Conservation (phyloP, 1,140 invertebrate species). For the Microplitis demolitor region DNA sequence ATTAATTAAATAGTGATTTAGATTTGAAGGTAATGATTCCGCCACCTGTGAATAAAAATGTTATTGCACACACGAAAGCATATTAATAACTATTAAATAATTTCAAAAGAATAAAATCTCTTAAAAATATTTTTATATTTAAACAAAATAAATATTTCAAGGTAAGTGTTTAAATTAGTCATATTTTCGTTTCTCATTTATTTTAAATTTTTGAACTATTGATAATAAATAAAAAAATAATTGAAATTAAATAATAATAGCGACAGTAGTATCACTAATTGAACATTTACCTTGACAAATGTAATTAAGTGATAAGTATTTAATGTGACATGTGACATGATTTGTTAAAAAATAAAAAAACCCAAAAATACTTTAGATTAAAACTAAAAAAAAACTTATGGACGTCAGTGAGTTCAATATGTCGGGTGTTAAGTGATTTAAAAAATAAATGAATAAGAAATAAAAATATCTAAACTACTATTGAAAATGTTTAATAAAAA, state of each 20-base stretch:
- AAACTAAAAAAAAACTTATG: background rate
- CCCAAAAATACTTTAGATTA: background rate
- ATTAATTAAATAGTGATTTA: no score
- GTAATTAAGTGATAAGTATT: no score
- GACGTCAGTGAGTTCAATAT: background rate
- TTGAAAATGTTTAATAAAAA: background rate
- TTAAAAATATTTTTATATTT: background rate
- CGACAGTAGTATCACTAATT: background rate
- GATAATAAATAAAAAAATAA: no score
- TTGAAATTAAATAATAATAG: background rate
- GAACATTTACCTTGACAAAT: no score
- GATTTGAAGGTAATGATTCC: no score
- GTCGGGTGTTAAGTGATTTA: background rate
- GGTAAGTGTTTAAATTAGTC: no score
- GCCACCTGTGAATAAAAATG: no score
- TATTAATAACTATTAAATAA: no score
- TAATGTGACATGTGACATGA: conserved; percentile 31
- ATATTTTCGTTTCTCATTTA: no score
- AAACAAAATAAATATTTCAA: no score
- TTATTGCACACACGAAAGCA: no score
- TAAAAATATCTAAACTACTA: background rate
- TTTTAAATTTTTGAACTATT: no score
- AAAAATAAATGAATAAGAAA: background rate
- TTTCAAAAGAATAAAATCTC: background rate
- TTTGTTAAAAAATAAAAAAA: conserved; percentile 34